Evolutionary conservation across 2,797 vertebrate species (phyloP).

Genomic region (Microctenopoma lineatum): DNA sequence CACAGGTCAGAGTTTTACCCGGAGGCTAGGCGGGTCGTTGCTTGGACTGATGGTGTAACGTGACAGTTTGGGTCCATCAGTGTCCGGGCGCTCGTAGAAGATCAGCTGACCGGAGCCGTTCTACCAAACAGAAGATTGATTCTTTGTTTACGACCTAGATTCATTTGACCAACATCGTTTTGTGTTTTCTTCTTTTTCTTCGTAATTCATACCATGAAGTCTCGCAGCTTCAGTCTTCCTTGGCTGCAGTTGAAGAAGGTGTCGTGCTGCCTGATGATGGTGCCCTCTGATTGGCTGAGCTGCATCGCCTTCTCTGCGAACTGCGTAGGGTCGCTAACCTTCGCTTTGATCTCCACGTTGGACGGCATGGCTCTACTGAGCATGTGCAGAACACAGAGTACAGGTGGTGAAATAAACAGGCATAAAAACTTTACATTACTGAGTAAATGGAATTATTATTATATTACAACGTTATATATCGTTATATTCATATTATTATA

Average conservation of each 20-base stretch:
- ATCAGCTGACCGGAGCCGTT: conserved; percentile 85
- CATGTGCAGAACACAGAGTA: conserved; percentile 35
- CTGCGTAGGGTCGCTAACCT: conserved; percentile 46
- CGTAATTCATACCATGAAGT: conserved; percentile 72
- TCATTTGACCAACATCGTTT: neutral
- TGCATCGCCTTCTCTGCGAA: conserved; percentile 61
- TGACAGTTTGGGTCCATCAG: conserved; percentile 85
- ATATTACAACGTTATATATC: too few relatives aligned
- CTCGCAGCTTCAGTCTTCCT: conserved; percentile 83
- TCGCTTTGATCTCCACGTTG: conserved; percentile 87
- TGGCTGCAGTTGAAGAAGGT: conserved; percentile 80
- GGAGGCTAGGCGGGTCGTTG: conserved; percentile 77
- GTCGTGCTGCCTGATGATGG: conserved; percentile 81
- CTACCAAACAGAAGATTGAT: conserved; percentile 58
- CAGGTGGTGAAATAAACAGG: neutral
- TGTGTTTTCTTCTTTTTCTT: neutral
- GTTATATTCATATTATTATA: too few relatives aligned
- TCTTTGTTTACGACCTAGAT: neutral
- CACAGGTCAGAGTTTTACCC: conserved; percentile 63
- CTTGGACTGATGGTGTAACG: conserved; percentile 82
- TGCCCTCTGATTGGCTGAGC: conserved; percentile 81
- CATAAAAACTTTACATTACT: too few relatives aligned
- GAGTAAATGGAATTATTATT: too few relatives aligned
- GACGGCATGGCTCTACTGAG: conserved; percentile 76
- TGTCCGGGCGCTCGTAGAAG: conserved; percentile 87